Conservation (phyloP, 2,113 vertebrate species). For the Callipepla californica region DNA sequence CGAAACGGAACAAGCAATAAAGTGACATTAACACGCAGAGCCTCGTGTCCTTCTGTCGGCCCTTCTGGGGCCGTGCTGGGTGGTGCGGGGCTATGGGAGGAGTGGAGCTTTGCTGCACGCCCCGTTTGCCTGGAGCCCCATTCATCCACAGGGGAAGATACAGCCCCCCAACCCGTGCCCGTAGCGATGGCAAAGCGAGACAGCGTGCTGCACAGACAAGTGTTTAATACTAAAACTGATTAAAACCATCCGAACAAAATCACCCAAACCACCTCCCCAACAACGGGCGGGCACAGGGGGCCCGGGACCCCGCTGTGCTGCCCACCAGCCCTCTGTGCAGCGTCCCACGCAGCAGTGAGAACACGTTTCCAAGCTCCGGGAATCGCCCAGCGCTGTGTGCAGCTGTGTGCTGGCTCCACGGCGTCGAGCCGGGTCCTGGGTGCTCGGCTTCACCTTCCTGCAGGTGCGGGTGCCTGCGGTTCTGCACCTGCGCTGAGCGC, state of each 20-base stretch:
- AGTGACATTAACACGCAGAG: slow-evolving; percentile 55
- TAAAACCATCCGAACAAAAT: slow-evolving; percentile 73
- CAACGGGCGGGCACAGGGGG: background rate
- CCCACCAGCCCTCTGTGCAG: background rate
- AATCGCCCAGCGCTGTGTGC: background rate
- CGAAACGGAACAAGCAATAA: slow-evolving; percentile 53
- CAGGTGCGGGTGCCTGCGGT: background rate
- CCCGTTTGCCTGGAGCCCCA: background rate
- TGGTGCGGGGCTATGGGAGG: background rate
- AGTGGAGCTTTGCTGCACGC: accelerated
- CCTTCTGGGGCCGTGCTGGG: too few species aligned
- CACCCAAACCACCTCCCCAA: background rate
- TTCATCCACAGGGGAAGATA: accelerated
- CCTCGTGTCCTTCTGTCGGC: background rate
- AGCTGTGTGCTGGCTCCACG: background rate
- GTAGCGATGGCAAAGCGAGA: background rate
- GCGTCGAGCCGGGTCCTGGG: accelerated
- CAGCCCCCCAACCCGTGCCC: background rate
- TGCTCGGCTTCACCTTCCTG: background rate
- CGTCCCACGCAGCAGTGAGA: background rate
- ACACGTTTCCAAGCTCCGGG: background rate
- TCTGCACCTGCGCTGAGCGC: background rate
- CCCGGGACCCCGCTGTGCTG: background rate
- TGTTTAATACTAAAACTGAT: slow-evolving; percentile 78
- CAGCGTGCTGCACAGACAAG: background rate